These are phyloP conservation scores for Chorisops tibialis DNA, from an alignment of 2,888 invertebrate species.

Conservation along the genomic window DNA sequence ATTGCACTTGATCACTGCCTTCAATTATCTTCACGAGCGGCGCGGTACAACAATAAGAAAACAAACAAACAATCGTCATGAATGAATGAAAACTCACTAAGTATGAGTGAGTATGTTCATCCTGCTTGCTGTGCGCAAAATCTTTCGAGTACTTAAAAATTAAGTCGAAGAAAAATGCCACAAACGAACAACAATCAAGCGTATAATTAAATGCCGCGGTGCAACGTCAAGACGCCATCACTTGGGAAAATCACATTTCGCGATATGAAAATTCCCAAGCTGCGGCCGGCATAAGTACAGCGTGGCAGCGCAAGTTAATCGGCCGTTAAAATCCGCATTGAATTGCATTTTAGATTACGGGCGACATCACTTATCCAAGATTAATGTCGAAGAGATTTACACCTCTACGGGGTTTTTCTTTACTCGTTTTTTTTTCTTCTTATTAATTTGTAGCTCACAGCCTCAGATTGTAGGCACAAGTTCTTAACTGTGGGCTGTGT, in stretches of 20 bases:
- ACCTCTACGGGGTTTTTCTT: not conserved
- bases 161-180: conserved; percentile 17
- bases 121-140: not conserved
- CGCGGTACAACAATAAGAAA: conserved; percentile 1
- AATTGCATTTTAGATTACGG: conserved; percentile 24
- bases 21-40: conserved; percentile 20
- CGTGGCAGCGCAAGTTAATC: conserved; percentile 14
- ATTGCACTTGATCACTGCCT: conserved; percentile 11
- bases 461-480: too few species aligned
- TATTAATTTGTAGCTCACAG: too few species aligned
- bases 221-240: conserved; percentile 7
- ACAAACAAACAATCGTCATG: conserved; percentile 23
- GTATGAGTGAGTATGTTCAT: conserved; percentile 12
- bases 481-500: too few species aligned
- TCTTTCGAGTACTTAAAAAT: not conserved
- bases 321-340: conserved; percentile 25
- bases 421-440: too few species aligned
- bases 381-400: conserved; percentile 23
- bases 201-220: conserved; percentile 17
- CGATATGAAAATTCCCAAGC: conserved; percentile 25
- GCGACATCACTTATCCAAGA: conserved; percentile 24
- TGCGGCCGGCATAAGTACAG: too few species aligned
- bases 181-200: conserved; percentile 18
- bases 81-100: conserved; percentile 19
- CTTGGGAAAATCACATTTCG: conserved; percentile 20